Evolutionary conservation across 2,888 invertebrate species (phyloP), one percentile per base, ranked within the genome.

Genomic region (Exephanes ischioxanthus): DNA sequence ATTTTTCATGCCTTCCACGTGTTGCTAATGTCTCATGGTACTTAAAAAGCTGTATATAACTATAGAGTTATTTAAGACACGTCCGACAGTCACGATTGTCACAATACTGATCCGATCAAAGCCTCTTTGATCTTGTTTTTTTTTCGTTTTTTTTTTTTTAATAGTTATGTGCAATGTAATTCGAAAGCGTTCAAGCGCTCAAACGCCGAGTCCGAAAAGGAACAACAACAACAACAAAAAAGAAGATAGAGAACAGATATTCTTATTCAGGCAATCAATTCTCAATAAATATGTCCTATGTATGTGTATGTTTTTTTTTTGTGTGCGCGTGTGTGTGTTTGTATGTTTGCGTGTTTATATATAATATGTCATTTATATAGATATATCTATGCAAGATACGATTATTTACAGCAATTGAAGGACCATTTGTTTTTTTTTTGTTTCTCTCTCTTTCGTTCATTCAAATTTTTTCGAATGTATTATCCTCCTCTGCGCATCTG

Each of bases 401-500:
- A 84, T 86, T 87, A 87, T 87, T 87, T 86, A 87, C 86, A 87
- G 77, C 80, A 78, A 81, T 85, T 76, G 51, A 86, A 80, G 80
- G 71, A 86, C 75, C 86, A 84, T 71, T 72, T 67, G 48, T 67
- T 78, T 68, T 33, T 51, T 53, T 55, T 55, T 61, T 5, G 5
- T 30, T 58, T 55, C 7, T 73, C 26, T 55, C 68, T 83, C 75
- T 83, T 51, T 82, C 70, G 71, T 71, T 85, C 81, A 88, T 83
- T 86, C 86, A 84, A 83, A 83, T 78, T 86, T 84, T 83, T 83
- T 87, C 83, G 79, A 70, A 61, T 90, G 88, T 90, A 93, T 93
- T 86, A 90, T 90, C 89, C 93, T 93, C 88, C 93, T 92, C 80
- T 92, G 92, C 86, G 89, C 85, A 85, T 92, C 91, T 73, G 89